Conservation (phyloP, 1,140 invertebrate genomes). For the Hylaeus anthracinus region DNA sequence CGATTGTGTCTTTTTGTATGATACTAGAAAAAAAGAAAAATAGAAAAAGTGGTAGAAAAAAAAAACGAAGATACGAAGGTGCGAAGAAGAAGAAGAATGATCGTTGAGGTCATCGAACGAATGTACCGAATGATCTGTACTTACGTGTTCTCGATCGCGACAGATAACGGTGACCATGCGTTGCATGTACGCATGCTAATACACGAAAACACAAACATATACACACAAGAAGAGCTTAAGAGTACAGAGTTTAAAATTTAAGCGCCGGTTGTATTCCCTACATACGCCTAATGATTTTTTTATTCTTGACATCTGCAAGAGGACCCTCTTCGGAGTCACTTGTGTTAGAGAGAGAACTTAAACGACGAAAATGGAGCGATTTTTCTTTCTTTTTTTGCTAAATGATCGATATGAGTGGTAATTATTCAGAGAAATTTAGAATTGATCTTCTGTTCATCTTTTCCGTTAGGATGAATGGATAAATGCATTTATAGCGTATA, state of each 20-base stretch:
- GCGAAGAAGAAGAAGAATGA: not conserved
- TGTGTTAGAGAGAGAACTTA: constrained; percentile 1
- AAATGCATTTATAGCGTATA: too few relatives aligned
- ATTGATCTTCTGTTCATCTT: too few relatives aligned
- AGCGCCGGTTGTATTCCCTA: constrained; percentile 11
- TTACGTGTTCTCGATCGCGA: constrained; percentile 38
- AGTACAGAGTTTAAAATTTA: not conserved
- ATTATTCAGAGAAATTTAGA: too few relatives aligned
- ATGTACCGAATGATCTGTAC: constrained; percentile 2
- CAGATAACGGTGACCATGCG: constrained; percentile 6
- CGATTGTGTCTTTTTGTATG: not conserved
- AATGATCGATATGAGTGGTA: not conserved
- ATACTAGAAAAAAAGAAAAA: constrained; percentile 10
- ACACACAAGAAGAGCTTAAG: not conserved
- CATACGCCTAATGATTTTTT: constrained; percentile 26
- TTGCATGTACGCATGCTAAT: not conserved
- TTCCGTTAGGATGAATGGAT: too few relatives aligned
- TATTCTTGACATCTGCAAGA: constrained; percentile 18
- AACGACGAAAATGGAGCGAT: not conserved
- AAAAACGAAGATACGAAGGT: not conserved
- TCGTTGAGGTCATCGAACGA: not conserved
- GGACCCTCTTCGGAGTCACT: constrained; percentile 1
- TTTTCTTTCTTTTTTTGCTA: not conserved
- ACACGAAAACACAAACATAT: not conserved
- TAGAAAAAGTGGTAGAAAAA: not conserved